phyloP scores from a whole-genome alignment of 2,888 invertebrate genomes.

The Ennomos erosarius region DNA sequence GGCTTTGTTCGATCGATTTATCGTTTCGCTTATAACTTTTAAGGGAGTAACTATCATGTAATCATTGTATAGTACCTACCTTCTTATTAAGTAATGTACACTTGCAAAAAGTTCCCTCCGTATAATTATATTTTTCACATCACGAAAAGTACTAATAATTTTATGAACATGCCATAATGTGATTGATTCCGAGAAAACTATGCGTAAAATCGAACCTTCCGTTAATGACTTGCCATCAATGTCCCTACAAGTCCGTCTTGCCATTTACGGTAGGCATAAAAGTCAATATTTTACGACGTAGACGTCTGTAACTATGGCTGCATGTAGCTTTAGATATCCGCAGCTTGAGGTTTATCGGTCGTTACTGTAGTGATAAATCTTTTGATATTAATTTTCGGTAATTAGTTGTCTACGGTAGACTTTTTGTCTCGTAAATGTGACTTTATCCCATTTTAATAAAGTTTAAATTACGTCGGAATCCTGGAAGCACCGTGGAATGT shows the following conservation, averaged over 20 bases:
- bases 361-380: conserved; percentile 7
- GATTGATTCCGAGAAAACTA: conserved; percentile 14
- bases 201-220: conserved; percentile 6
- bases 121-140: neutral
- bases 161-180: neutral
- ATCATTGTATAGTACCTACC: too few relatives aligned
- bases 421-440: too few relatives aligned
- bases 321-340: conserved; percentile 7
- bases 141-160: neutral
- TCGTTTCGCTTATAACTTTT: too few relatives aligned
- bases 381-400: conserved; percentile 6
- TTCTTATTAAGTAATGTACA: neutral
- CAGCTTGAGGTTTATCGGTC: conserved; percentile 6
- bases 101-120: neutral
- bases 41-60: too few relatives aligned
- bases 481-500: too few relatives aligned
- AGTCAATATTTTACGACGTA: conserved; percentile 24
- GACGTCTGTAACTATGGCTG: conserved; percentile 17
- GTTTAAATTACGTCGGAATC: too few relatives aligned
- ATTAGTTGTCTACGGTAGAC: neutral
- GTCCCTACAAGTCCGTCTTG: conserved; percentile 20
- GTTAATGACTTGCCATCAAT: conserved; percentile 17
- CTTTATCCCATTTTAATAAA: too few relatives aligned
- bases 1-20: too few relatives aligned
- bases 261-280: conserved; percentile 23